Conservation (phyloP, 2,113 vertebrate species). For the Corvus cornix region DNA sequence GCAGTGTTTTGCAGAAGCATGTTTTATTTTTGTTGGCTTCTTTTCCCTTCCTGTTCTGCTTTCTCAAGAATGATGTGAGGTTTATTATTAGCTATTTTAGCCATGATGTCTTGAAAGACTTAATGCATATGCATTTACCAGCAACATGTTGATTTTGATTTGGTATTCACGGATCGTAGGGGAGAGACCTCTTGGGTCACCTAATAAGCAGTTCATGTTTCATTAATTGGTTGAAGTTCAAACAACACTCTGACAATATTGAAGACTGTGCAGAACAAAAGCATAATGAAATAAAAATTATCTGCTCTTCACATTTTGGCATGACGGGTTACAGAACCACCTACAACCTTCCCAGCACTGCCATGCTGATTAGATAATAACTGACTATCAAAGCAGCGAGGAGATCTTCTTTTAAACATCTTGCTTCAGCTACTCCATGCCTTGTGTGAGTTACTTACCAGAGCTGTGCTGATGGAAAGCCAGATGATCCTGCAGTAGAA, state of each 20-base stretch:
- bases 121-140: conserved; percentile 44
- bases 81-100: conserved; percentile 51
- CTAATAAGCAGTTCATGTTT: conserved; percentile 63
- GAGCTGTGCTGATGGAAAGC: background rate
- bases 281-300: conserved; percentile 60
- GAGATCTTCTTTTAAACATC: background rate
- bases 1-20: background rate
- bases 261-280: conserved; percentile 54
- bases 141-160: conserved; percentile 33
- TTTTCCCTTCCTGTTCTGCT: conserved; percentile 14
- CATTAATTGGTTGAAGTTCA: conserved; percentile 64
- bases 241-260: conserved; percentile 39
- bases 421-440: background rate
- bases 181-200: conserved; percentile 53
- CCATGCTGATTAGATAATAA: background rate
- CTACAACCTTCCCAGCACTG: background rate
- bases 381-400: conserved; percentile 16
- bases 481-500: background rate
- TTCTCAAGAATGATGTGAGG: background rate
- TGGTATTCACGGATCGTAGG: conserved; percentile 39
- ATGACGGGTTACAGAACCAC: conserved; percentile 32
- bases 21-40: conserved; percentile 27
- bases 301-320: conserved; percentile 36
- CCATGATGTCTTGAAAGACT: conserved; percentile 29
- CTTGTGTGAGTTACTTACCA: background rate